These are phyloP conservation scores for Megalonaias nervosa DNA, from an alignment of 1,140 invertebrate species.

Conservation along the genomic window DNA sequence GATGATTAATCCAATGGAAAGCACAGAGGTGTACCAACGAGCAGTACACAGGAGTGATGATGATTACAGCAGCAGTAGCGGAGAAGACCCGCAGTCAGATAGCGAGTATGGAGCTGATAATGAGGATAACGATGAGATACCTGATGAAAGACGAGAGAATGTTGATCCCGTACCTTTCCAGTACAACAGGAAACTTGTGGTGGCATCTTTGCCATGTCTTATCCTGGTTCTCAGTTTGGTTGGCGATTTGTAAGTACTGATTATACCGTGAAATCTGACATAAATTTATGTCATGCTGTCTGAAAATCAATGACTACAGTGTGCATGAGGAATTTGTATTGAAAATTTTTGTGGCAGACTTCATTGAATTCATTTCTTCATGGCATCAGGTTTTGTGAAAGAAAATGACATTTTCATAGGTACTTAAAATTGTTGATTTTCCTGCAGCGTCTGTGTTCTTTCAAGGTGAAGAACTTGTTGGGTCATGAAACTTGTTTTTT, in stretches of 20 bases:
- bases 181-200: conserved; percentile 31
- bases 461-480: too few relatives aligned
- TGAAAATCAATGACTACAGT: too few relatives aligned
- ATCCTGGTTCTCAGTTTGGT: conserved; percentile 33
- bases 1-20: too few relatives aligned
- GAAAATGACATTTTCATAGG: not conserved
- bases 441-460: too few relatives aligned
- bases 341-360: too few relatives aligned
- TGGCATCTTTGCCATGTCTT: conserved; percentile 27
- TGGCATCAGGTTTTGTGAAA: not conserved
- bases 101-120: conserved; percentile 31
- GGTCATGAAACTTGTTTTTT: too few relatives aligned
- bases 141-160: conserved; percentile 8
- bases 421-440: not conserved
- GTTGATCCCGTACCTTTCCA: conserved; percentile 27
- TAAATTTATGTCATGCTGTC: too few relatives aligned
- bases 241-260: conserved; percentile 31
- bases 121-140: conserved; percentile 32
- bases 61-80: conserved; percentile 20
- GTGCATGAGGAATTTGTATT: too few relatives aligned
- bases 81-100: conserved; percentile 9
- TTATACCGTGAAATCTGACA: too few relatives aligned
- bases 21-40: too few relatives aligned
- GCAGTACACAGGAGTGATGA: conserved; percentile 10
- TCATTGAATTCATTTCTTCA: not conserved